Evolutionary conservation across 1,140 invertebrate genomes (phyloP), one percentile per base, ranked within the genome.

Genomic region (Neodiprion pinetum): DNA sequence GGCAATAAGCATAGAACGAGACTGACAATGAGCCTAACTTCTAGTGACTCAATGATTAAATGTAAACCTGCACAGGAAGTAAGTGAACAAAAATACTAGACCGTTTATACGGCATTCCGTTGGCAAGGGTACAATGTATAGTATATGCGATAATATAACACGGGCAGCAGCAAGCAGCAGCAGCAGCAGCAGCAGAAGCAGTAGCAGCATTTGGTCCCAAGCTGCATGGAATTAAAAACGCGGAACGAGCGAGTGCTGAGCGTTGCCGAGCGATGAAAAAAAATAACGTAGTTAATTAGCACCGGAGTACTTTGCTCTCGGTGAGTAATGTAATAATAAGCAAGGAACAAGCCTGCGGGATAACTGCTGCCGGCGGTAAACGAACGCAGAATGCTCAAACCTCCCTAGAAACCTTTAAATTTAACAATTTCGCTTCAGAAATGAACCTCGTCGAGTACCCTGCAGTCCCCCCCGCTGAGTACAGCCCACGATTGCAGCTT

Each of bases 271-370:
- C 7, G 68, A 69, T 23, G 21, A 71, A 71, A 50, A 84, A 84
- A 85, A 84, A 85, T 84, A 84, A 85, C 84, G 82, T 81, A 84
- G 84, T 84, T 85, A 85, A 85, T 85, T 85, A 85, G 83, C 83
- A 81, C 82, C 81, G 80, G 79, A 79, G 81, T 82, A 84, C 84
- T 85, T 85, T 84, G 82, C 75, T 73, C 77, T 73, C 73, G 74
- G 79, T 77, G 78, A 76, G 80, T 79, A 79, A 79, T 79, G 72
- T 80, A 80, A 80, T 84, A 84, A 84, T 83, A 84, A 84, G 82
- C 81, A 81, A 83, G 81, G 80, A 84, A 82, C 82, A 84, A 84
- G 53, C 81, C 81, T 78, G 76, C 82, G 76, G 77, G 80, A 76
- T 81, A 83, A 80, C 78, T 17, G 11, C 53, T 14, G n/a, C 11